Evolutionary conservation across 1,140 invertebrate genomes (phyloP).

Genomic region (Tribolium castaneum): DNA sequence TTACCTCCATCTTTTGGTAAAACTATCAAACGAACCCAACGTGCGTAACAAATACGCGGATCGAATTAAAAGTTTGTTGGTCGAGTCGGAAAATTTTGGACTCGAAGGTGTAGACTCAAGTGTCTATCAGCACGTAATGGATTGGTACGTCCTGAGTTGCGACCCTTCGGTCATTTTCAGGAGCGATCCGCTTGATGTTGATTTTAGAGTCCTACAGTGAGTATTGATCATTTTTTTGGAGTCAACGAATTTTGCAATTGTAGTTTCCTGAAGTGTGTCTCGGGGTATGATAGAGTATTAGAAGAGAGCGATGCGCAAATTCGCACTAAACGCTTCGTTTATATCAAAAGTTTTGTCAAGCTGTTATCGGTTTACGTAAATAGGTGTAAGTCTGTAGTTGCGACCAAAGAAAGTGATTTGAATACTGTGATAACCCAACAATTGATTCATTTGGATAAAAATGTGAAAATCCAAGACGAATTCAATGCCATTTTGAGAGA

Average conservation of each 20-base stretch:
- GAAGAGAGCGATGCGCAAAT: constrained; percentile 41
- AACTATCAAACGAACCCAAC: constrained; percentile 78
- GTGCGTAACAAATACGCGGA: constrained; percentile 67
- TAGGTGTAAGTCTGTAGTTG: constrained; percentile 53
- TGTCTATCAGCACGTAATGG: constrained; percentile 75
- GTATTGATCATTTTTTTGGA: constrained; percentile 31
- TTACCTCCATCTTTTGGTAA: constrained; percentile 75
- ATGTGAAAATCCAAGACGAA: constrained; percentile 55
- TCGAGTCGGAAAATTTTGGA: constrained; percentile 74
- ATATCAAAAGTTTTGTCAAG: constrained; percentile 58
- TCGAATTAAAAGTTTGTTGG: constrained; percentile 66
- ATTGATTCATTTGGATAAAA: constrained; percentile 56
- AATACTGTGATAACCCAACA: constrained; percentile 51
- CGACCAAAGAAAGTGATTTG: constrained; percentile 54
- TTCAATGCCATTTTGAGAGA: constrained; percentile 56
- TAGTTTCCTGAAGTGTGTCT: constrained; percentile 59
- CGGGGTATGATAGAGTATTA: constrained; percentile 54
- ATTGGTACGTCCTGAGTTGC: constrained; percentile 83
- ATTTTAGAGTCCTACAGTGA: constrained; percentile 65
- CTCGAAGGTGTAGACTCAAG: constrained; percentile 78
- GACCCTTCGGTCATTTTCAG: constrained; percentile 77
- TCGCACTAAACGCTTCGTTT: constrained; percentile 58
- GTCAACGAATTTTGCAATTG: constrained; percentile 31
- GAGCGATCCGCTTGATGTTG: constrained; percentile 63
- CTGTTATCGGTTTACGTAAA: constrained; percentile 58